Evolutionary conservation across 2,113 vertebrate species (phyloP).

Genomic region (Microcebus lehilahytsara): DNA sequence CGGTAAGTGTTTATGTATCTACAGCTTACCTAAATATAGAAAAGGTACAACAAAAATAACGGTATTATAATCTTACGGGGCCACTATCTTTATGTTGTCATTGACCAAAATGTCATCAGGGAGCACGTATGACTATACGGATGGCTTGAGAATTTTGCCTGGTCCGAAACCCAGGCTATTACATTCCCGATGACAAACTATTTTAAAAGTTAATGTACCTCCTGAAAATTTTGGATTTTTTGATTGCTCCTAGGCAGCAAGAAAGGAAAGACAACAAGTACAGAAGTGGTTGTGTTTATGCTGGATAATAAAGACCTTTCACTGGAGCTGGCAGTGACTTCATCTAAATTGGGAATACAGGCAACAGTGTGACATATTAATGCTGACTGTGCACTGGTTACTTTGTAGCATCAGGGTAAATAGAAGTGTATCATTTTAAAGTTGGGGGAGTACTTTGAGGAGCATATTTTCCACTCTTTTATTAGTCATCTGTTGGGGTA

Average conservation of each 20-base stretch:
- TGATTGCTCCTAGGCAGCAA: background rate
- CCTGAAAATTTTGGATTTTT: background rate
- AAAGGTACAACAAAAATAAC: background rate
- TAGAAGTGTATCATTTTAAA: background rate
- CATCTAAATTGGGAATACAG: background rate
- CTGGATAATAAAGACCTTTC: background rate
- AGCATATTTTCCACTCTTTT: background rate
- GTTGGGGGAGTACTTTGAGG: background rate
- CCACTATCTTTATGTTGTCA: background rate
- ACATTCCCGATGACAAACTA: background rate
- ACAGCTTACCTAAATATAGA: background rate
- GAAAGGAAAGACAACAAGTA: background rate
- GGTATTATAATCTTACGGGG: background rate
- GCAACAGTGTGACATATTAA: background rate
- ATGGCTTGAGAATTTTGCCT: background rate
- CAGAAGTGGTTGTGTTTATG: background rate
- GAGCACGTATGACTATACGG: background rate
- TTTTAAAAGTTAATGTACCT: background rate
- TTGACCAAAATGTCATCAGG: background rate
- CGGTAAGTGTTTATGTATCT: background rate
- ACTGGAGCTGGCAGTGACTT: background rate
- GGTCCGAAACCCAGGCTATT: background rate
- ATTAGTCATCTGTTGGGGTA: background rate
- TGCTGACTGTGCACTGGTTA: background rate
- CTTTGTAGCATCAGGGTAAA: background rate